Base-by-base conservation (phyloP, 2,113 vertebrate species). In the Psilopsiagon aymara region DNA sequence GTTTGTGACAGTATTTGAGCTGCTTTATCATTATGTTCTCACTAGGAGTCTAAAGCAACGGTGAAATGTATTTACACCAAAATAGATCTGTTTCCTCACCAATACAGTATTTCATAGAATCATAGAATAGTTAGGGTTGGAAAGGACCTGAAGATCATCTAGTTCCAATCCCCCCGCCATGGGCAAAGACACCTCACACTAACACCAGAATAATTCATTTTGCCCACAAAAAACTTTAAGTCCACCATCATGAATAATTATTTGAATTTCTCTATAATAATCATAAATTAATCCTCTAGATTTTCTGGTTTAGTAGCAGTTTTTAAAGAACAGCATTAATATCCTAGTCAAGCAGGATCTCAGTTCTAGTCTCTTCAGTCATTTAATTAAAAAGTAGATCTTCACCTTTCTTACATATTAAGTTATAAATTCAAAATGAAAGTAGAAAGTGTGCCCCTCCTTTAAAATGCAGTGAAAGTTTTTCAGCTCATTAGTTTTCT, bases 21-120 rank as follows among this genome's bases (percentile, higher is more conserved):
- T 97, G 90, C 76, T 98, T 97, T 97, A 90, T 93, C 94, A 96
- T 96, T 97, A 95, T 95, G 68, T 87, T 95, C 95, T 97, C 95
- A 96, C 93, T 85, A 94, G 94, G 88, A 97, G 79, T 95, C 94
- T 96, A 93, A 97, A 97, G 87, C 86, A 95, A 95, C 67, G 31
- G 86, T 80, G 97, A 98, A 96, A 95, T 73, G 53, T 94, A 88
- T 94, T 97, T 92, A 97, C 94, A 95, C 93, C 94, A 93, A 97
- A 97, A 92, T 16, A 96, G 86, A 91, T 39, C 62, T 76, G 43
- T 96, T 97, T 93, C 82, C 81, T 92, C 90, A 93, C 83, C 95
- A 96, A 95, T 87, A 83, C 57, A 84, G 28, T 84, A 11, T 28
- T 95, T 74, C 39, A 39, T 39, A 39, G 39, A 39, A 39, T 39